Evolutionary conservation across 2,113 vertebrate species (phyloP).

Genomic region (Hippocampus guttulatus): DNA sequence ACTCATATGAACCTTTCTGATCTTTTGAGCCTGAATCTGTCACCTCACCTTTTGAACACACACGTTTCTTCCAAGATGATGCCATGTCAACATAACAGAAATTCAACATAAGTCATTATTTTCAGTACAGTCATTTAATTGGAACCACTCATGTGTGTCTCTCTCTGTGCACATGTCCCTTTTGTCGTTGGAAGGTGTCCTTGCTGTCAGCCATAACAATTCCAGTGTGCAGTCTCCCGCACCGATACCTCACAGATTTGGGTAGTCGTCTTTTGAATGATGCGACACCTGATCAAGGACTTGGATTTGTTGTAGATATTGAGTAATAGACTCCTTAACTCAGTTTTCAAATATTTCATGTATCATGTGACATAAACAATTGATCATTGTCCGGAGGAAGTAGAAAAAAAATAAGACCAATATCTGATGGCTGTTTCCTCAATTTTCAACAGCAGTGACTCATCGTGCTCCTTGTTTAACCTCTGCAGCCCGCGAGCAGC

Average conservation of each 20-base stretch:
- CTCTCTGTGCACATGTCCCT: constrained; percentile 11
- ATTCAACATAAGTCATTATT: neutral
- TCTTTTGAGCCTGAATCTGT: constrained; percentile 7
- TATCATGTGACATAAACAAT: constrained; percentile 32
- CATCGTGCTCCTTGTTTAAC: constrained; percentile 39
- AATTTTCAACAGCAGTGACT: constrained; percentile 38
- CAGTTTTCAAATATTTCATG: constrained; percentile 7
- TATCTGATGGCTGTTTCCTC: constrained; percentile 9
- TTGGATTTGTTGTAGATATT: constrained; percentile 13
- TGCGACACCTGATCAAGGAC: constrained; percentile 3
- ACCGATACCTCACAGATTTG: neutral
- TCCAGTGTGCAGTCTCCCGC: neutral
- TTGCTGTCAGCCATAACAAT: neutral
- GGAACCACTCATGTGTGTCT: constrained; percentile 9
- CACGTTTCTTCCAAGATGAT: neutral
- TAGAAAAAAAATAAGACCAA: constrained; percentile 32
- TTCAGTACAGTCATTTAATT: neutral
- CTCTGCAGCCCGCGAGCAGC: constrained; percentile 27
- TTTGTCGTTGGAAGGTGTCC: constrained; percentile 11
- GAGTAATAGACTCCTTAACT: constrained; percentile 26
- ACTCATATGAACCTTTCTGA: constrained; percentile 1
- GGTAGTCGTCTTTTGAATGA: constrained; percentile 7
- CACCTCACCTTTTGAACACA: constrained; percentile 21
- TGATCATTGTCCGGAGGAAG: constrained; percentile 23
- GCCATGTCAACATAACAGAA: neutral